Conservation (phyloP, 2,888 invertebrate species). For the Eurytoma adleriae region DNA sequence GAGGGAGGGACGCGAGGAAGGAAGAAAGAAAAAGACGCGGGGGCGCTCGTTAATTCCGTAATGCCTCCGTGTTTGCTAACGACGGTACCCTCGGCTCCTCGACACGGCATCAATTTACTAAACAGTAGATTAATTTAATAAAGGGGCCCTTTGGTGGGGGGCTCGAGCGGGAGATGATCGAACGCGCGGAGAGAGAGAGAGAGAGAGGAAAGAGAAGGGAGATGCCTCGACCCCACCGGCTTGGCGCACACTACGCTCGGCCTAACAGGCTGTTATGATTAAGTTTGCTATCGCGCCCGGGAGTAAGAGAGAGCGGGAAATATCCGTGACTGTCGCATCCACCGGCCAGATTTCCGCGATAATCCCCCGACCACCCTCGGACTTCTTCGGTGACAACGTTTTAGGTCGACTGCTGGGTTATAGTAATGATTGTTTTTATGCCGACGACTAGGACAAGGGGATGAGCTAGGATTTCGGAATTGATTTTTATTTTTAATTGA, state of each 20-base stretch:
- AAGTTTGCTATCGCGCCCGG: constrained; percentile 63
- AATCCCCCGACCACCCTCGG: background rate
- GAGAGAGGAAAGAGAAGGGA: constrained; percentile 9
- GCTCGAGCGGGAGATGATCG: constrained; percentile 34
- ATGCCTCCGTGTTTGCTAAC: constrained; percentile 44
- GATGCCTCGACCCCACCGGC: too few relatives aligned
- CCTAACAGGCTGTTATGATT: constrained; percentile 73
- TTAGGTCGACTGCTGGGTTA: too few relatives aligned
- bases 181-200: constrained; percentile 4
- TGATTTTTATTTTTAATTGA: too few relatives aligned
- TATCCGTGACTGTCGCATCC: constrained; percentile 58
- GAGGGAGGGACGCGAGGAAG: background rate
- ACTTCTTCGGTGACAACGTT: background rate
- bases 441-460: too few relatives aligned
- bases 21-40: constrained; percentile 9
- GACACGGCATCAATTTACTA: constrained; percentile 71
- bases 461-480: too few relatives aligned
- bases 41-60: constrained; percentile 49
- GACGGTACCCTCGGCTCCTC: constrained; percentile 58
- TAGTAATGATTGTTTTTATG: too few relatives aligned
- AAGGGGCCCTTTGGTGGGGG: constrained; percentile 62
- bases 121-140: constrained; percentile 74
- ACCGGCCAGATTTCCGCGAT: constrained; percentile 45
- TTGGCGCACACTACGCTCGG: constrained; percentile 44
- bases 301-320: constrained; percentile 46